A percentile compares a stretch with the other conserved stretches of the same genome.
These are phyloP conservation scores for Euwallacea similis DNA, from an alignment of 1,140 invertebrate genomes.

Conservation along the genomic window DNA sequence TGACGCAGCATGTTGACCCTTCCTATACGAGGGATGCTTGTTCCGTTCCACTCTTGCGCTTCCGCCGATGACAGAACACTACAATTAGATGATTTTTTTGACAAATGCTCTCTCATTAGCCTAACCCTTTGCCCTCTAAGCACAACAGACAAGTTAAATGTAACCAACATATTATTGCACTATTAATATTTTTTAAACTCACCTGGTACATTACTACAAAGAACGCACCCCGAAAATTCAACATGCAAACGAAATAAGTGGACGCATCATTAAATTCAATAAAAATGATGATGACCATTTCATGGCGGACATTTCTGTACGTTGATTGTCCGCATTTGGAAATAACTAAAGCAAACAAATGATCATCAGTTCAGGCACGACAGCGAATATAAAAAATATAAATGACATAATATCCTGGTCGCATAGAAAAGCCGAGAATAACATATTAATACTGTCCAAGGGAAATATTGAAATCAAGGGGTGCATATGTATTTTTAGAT, in stretches of 20 bases:
- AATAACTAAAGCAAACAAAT: slow-evolving; percentile 44
- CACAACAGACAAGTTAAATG: no score
- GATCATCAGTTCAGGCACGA: slow-evolving; percentile 38
- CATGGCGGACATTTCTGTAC: slow-evolving; percentile 38
- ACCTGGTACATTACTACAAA: neutral
- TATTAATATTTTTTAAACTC: neutral
- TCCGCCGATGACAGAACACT: no score
- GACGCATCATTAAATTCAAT: slow-evolving; percentile 44
- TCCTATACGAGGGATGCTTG: no score
- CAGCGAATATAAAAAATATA: slow-evolving; percentile 47
- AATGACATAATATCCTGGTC: slow-evolving; percentile 46
- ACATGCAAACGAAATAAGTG: slow-evolving; percentile 37
- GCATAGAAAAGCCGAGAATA: slow-evolving; percentile 45
- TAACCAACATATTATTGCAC: no score
- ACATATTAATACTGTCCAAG: slow-evolving; percentile 50
- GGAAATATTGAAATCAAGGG: slow-evolving; percentile 50
- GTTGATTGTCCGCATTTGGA: slow-evolving; percentile 39
- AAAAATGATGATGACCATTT: slow-evolving; percentile 45
- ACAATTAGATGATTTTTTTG: no score
- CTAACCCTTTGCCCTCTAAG: no score
- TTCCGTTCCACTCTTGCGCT: no score
- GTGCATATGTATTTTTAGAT: slow-evolving; percentile 52
- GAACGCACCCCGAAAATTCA: slow-evolving; percentile 8
- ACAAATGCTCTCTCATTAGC: no score
- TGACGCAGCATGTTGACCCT: no score